Conservation (phyloP, 2,797 vertebrate genomes). For the Gadopsis bispinosus region DNA sequence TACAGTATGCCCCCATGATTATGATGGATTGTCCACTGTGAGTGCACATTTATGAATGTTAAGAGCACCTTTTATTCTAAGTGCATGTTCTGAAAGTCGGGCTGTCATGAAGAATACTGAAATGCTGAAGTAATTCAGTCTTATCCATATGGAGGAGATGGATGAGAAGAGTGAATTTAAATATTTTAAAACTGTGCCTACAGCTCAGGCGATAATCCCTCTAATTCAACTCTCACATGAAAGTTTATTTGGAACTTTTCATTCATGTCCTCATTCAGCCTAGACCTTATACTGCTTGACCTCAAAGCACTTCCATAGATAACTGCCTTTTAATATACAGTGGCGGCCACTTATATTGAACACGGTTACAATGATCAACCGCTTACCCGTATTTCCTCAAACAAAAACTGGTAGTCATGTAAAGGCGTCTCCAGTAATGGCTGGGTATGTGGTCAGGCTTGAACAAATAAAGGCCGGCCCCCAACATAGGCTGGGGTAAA, state of each 20-base stretch:
- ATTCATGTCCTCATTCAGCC: constrained; percentile 5
- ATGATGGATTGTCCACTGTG: constrained; percentile 73
- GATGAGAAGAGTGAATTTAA: constrained; percentile 36
- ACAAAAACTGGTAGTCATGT: too few relatives aligned
- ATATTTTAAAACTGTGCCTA: constrained; percentile 17
- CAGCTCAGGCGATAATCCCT: constrained; percentile 31
- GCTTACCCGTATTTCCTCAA: too few relatives aligned
- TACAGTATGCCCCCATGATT: constrained; percentile 68
- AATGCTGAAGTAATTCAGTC: constrained; percentile 29
- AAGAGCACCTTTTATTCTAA: constrained; percentile 70
- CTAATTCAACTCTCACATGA: constrained; percentile 29
- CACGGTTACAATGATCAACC: too few relatives aligned
- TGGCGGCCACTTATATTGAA: too few relatives aligned
- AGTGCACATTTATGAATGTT: constrained; percentile 72
- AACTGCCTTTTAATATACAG: constrained; percentile 14
- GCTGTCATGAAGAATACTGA: constrained; percentile 40
- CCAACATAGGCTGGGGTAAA: too few relatives aligned
- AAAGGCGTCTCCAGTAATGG: too few relatives aligned
- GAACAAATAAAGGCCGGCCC: too few relatives aligned
- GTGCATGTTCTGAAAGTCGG: constrained; percentile 54
- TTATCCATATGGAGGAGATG: constrained; percentile 37
- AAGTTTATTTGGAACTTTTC: constrained; percentile 27
- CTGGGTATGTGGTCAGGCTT: too few relatives aligned
- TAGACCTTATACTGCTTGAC: constrained; percentile 24
- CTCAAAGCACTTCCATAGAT: constrained; percentile 2